Base-by-base conservation (phyloP, 2,797 vertebrate species). In the Chromobotia macracanthus region DNA sequence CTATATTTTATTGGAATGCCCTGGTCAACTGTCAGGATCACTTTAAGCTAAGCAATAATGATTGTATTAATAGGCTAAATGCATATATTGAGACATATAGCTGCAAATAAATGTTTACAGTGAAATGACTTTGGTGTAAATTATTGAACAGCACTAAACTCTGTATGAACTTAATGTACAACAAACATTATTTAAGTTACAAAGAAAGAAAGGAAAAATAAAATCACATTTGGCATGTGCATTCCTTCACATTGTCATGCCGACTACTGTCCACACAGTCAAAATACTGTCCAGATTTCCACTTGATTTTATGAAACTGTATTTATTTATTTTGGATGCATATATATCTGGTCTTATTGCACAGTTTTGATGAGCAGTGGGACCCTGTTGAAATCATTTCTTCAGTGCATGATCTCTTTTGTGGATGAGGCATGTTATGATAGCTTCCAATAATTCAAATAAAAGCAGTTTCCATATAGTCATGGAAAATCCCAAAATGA, bases 21-120 rank as follows among this genome's bases (percentile, higher is more conserved):
- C 76, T 63, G 76, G 56, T 71, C 66, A 78, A 25, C 76, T 78
- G 76, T 78, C 76, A 53, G 63, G 56, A 78, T 71, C 19, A 71
- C 56, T 64, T 78, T 63, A 70, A 41, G 56, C 67, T 15, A 71
- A 19, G 44, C 56, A 63, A 78, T 78, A 78, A 71, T 71, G 71
- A 51, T 69, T 70, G 28, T 71, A 71, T 78, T 70, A 78, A 71
- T 78, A 71, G 67, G 56, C 66, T 53, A 70, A 35, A 25, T 71
- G 67, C 67, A 71, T 63, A 63, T 51, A 63, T 71, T 60, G 66
- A 68, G 65, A 63, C 50, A 63, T 64, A 46, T n/a, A 76, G 31
- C 35, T 25, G 53, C n/a, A 23, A 18, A 51, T 70, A 77, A 70
- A 77, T 77, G 13, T 50, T n/a, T 31, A 46, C 3, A 44, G 23